Evolutionary conservation across 1,140 invertebrate species (phyloP), one percentile per base, ranked within the genome.

Genomic region (Anthonomus grandis): DNA sequence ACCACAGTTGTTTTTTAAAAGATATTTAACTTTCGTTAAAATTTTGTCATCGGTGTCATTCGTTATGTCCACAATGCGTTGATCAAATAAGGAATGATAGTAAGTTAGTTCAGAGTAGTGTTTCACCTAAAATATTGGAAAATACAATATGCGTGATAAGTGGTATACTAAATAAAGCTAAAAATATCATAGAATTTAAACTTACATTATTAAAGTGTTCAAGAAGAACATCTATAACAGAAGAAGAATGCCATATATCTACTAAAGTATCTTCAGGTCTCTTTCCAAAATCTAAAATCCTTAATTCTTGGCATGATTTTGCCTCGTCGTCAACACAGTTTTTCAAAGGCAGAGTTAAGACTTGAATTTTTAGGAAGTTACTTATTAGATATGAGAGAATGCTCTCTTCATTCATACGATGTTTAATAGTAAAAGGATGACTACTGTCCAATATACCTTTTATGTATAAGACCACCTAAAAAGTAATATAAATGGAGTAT

Each of bases 71-170:
- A 47, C 34, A 9, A 59, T 8, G 36, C 44, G 52, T 4, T n/a
- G 25, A 23, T 59, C 57, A 1, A 23, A 23, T 22, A 38, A 42
- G 15, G 31, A 39, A 24, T 58, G 48, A 38, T 56, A 60, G 17
- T 60, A 42, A 12, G 45, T 37, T 6, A 70, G 58, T 34, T 66
- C 46, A 41, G 63, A 64, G 45, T 63, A 72, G 24, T 70, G 38
- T 63, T 69, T 70, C 4, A 65, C 67, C 71, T 74, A 39, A 51
- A 70, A 70, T 25, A n/a, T n/a, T n/a, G n/a, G n/a, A n/a, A n/a
- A n/a, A n/a, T n/a, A n/a, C n/a, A n/a, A n/a, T n/a, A n/a, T n/a
- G n/a, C n/a, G n/a, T n/a, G n/a, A n/a, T n/a, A n/a, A n/a, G n/a
- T n/a, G n/a, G n/a, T n/a, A n/a, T n/a, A n/a, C n/a, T n/a, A n/a